Percentiles rank a stretch among this genome's conserved stretches.
Conservation (phyloP, 30 jellyfish, hydroid and myxozoan species). For the Rhopilema esculentum region DNA sequence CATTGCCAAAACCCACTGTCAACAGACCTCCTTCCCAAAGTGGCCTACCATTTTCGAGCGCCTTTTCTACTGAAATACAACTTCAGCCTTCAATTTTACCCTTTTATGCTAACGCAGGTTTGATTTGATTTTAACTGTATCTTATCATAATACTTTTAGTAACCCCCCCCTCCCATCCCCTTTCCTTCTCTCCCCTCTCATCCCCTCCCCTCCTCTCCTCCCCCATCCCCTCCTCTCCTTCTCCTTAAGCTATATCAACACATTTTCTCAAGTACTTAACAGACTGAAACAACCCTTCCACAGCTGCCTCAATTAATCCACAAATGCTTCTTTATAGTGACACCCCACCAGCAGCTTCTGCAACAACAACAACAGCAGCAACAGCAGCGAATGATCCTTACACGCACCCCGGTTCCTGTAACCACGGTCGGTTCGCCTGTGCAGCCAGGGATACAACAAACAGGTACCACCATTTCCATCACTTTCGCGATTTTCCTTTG, state of each 20-base stretch:
- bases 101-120: slow-evolving; percentile 61
- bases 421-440: slow-evolving; percentile 39
- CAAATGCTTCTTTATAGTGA: not conserved
- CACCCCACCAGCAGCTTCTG: slow-evolving; percentile 19
- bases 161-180: no score
- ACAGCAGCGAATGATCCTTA: slow-evolving; percentile 60
- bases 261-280: no score
- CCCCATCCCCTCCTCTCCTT: no score
- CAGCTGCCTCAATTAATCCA: no score
- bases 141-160: no score
- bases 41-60: slow-evolving; percentile 53
- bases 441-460: slow-evolving; percentile 62
- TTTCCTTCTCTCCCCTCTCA: no score
- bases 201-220: no score
- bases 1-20: slow-evolving; percentile 24
- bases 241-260: no score
- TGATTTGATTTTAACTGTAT: not conserved
- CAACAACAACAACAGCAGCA: slow-evolving; percentile 45
- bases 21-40: slow-evolving; percentile 55
- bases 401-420: slow-evolving; percentile 57
- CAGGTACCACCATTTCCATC: no score
- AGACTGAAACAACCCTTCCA: no score
- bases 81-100: slow-evolving; percentile 77
- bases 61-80: slow-evolving; percentile 29
- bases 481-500: not conserved